Evolutionary conservation across 2,797 vertebrate species (phyloP).

Genomic region (Fundulus diaphanus): DNA sequence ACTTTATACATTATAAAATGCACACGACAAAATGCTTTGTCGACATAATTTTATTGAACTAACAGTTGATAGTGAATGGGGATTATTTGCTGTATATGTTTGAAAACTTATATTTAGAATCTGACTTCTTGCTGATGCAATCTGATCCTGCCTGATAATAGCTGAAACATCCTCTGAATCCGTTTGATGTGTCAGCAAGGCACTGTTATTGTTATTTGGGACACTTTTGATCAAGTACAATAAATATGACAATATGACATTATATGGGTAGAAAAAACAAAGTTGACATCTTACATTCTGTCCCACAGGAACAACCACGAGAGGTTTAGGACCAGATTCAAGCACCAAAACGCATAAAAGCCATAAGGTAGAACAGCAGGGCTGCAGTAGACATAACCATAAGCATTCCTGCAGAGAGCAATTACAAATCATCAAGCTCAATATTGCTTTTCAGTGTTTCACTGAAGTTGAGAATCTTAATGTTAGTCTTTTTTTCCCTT

Average conservation of each 20-base stretch:
- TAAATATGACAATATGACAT: neutral
- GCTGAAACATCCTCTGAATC: neutral
- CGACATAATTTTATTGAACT: neutral
- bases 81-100: neutral
- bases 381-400: slow-evolving; percentile 74
- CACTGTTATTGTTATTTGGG: neutral
- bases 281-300: slow-evolving; percentile 49
- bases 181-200: neutral
- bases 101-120: too few relatives aligned
- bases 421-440: neutral
- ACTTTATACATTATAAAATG: neutral
- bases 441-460: neutral
- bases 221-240: neutral
- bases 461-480: neutral
- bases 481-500: neutral
- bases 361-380: slow-evolving; percentile 62
- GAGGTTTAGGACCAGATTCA: slow-evolving; percentile 62
- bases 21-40: too few relatives aligned
- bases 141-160: neutral
- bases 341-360: slow-evolving; percentile 71
- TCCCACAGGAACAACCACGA: slow-evolving; percentile 73
- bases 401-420: slow-evolving; percentile 60
- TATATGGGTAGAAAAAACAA: neutral
- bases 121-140: too few relatives aligned
- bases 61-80: neutral